phyloP scores from a whole-genome alignment of 2,113 vertebrate genomes.

The Spea bombifrons region DNA sequence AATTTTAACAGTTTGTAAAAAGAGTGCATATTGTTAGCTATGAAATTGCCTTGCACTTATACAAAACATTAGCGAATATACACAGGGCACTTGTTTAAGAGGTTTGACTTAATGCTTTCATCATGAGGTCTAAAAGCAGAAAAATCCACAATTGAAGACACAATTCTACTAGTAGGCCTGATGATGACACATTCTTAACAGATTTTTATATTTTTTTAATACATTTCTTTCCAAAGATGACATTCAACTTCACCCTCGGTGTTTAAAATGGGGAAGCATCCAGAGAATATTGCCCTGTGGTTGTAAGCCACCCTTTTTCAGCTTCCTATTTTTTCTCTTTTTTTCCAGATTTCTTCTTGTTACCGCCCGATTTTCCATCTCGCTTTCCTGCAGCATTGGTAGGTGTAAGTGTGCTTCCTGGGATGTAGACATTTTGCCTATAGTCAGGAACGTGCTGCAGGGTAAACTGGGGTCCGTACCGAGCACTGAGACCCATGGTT shows the following conservation, averaged over 20 bases:
- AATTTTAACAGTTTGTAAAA: conserved; percentile 49
- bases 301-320: conserved; percentile 54
- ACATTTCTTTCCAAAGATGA: conserved; percentile 46
- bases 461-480: conserved; percentile 96
- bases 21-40: conserved; percentile 52
- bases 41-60: conserved; percentile 48
- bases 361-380: conserved; percentile 75
- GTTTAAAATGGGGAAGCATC: conserved; percentile 52
- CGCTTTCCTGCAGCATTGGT: conserved; percentile 74
- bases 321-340: conserved; percentile 91
- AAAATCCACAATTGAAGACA: conserved; percentile 1
- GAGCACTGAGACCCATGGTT: conserved; percentile 92
- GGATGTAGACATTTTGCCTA: conserved; percentile 97
- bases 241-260: conserved; percentile 60
- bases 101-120: conserved; percentile 47
- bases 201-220: conserved; percentile 47
- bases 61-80: conserved; percentile 57
- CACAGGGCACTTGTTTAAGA: conserved; percentile 63
- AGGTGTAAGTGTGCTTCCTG: conserved; percentile 91
- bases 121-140: conserved; percentile 59
- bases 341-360: conserved; percentile 97
- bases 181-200: conserved; percentile 56
- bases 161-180: conserved; percentile 48
- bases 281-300: conserved; percentile 61
- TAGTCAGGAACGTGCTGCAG: conserved; percentile 96